Evolutionary conservation across 2,113 vertebrate genomes (phyloP).

Genomic region (Peromyscus maniculatus): DNA sequence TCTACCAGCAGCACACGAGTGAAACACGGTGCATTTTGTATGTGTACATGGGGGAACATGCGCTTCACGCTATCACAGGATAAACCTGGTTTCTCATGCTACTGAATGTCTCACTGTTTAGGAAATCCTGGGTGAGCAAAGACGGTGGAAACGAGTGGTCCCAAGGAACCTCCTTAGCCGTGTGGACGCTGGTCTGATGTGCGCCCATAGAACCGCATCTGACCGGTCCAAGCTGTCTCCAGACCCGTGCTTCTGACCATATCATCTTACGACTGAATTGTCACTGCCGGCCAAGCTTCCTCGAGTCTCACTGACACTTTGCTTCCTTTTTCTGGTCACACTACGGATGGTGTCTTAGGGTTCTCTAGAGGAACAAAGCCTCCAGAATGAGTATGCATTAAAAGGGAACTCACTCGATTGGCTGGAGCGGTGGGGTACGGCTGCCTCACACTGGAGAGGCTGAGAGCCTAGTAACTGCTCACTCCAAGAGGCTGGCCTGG

Average conservation of each 20-base stretch:
- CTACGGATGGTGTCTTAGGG: background rate
- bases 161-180: background rate
- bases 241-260: background rate
- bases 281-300: background rate
- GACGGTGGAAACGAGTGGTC: background rate
- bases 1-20: constrained; percentile 45
- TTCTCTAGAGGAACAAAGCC: background rate
- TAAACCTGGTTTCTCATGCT: constrained; percentile 22
- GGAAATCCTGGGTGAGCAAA: background rate
- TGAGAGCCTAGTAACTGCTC: background rate
- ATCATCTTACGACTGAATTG: background rate
- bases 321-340: background rate
- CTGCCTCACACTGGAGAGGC: background rate
- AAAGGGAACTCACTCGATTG: background rate
- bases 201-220: background rate
- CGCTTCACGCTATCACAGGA: constrained; percentile 6
- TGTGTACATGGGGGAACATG: constrained; percentile 58
- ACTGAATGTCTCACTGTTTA: background rate
- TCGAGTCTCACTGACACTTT: background rate
- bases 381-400: background rate
- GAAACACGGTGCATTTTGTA: constrained; percentile 52
- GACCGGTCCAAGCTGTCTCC: background rate
- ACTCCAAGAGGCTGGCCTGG: background rate
- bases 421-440: background rate
- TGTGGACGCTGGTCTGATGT: background rate